phyloP scores from a whole-genome alignment of 2,113 vertebrate species.

The Pedetes capensis region DNA sequence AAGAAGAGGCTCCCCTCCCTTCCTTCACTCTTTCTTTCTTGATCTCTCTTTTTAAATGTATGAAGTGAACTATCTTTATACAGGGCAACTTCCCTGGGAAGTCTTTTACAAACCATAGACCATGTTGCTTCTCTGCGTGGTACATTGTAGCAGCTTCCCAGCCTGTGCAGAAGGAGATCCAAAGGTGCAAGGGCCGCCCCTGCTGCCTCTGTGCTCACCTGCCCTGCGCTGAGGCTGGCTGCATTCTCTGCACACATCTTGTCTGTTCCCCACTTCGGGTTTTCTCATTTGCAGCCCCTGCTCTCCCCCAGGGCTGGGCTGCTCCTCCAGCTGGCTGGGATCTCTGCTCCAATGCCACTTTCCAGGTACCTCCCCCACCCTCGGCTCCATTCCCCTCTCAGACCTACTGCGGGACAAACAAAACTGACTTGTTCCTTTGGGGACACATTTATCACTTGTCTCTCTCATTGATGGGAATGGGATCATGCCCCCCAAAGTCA shows the following conservation, averaged over 20 bases:
- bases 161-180: no score
- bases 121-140: no score
- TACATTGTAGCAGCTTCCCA: no score
- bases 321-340: not conserved
- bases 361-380: accelerated
- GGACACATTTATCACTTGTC: not conserved
- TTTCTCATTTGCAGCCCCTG: no score
- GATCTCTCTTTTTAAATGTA: no score
- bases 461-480: not conserved
- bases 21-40: not conserved
- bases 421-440: not conserved
- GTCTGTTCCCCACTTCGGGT: no score
- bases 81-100: not conserved
- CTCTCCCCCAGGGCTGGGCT: no score
- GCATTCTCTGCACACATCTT: no score
- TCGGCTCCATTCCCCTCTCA: not conserved
- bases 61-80: not conserved
- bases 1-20: not conserved
- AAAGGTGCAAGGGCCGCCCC: no score
- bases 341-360: not conserved
- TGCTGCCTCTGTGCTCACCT: no score
- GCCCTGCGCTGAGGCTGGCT: no score
- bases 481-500: not conserved
- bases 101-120: no score
- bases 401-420: accelerated